Conservation (phyloP, 2,113 vertebrate species). For the Lasiurus cinereus region DNA sequence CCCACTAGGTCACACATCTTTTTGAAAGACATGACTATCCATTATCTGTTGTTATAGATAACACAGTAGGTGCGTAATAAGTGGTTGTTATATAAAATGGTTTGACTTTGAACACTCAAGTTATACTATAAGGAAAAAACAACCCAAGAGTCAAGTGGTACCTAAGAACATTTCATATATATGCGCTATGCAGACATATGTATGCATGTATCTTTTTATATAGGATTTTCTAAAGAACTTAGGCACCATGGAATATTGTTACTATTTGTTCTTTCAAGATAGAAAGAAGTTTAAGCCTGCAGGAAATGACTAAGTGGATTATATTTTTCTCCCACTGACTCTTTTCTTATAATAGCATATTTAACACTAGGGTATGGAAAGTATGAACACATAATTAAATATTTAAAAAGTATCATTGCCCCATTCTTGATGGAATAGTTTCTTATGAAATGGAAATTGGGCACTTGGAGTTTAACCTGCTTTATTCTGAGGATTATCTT, state of each 20-base stretch:
- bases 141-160: background rate
- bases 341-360: background rate
- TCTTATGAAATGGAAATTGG: background rate
- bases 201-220: background rate
- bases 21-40: background rate
- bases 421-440: constrained; percentile 17
- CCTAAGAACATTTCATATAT: background rate
- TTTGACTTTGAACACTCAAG: background rate
- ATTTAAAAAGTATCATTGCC: background rate
- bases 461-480: background rate
- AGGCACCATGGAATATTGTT: background rate
- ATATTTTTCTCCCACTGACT: background rate
- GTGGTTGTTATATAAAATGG: background rate
- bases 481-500: constrained; percentile 41
- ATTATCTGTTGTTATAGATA: background rate
- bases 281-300: background rate
- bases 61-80: background rate
- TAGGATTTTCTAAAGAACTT: constrained; percentile 15
- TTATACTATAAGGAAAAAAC: background rate
- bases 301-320: background rate
- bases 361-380: background rate
- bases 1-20: background rate
- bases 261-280: constrained; percentile 6
- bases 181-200: background rate
- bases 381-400: constrained; percentile 8